Evolutionary conservation across 1,140 invertebrate genomes (phyloP).

Genomic region (Delia radicum): DNA sequence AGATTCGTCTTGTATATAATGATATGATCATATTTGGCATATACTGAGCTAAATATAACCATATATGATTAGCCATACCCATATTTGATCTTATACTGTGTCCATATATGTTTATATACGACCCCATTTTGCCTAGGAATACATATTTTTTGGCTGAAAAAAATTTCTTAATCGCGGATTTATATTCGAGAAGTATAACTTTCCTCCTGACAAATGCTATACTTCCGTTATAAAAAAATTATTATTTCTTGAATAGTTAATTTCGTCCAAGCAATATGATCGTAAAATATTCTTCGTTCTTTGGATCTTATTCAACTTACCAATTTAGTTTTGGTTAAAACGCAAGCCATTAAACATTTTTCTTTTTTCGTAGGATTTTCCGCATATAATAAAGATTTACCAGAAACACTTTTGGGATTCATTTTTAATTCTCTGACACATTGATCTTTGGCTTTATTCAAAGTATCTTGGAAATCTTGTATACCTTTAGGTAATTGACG

Average conservation of each 20-base stretch:
- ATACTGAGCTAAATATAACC: too few species aligned
- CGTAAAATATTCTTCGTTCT: background rate
- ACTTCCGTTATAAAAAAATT: too few species aligned
- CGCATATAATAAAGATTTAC: conserved; percentile 37
- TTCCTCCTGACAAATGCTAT: too few species aligned
- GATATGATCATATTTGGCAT: too few species aligned
- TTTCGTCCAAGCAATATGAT: background rate
- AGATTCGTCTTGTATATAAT: too few species aligned
- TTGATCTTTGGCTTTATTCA: conserved; percentile 30
- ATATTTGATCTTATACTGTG: too few species aligned
- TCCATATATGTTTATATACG: too few species aligned
- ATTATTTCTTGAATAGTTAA: background rate
- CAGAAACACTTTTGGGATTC: conserved; percentile 21
- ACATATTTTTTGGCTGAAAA: too few species aligned
- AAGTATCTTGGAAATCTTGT: conserved; percentile 19
- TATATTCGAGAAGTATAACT: too few species aligned
- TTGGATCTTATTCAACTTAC: conserved; percentile 32
- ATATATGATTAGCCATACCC: too few species aligned
- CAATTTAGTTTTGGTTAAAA: conserved; percentile 39
- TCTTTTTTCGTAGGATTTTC: conserved; percentile 38
- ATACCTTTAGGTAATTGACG: conserved; percentile 3
- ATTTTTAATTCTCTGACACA: conserved; percentile 37
- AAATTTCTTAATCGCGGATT: too few species aligned
- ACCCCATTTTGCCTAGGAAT: too few species aligned
- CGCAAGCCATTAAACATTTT: conserved; percentile 45